Conservation (phyloP, 2,113 vertebrate genomes). For the Myodes glareolus region DNA sequence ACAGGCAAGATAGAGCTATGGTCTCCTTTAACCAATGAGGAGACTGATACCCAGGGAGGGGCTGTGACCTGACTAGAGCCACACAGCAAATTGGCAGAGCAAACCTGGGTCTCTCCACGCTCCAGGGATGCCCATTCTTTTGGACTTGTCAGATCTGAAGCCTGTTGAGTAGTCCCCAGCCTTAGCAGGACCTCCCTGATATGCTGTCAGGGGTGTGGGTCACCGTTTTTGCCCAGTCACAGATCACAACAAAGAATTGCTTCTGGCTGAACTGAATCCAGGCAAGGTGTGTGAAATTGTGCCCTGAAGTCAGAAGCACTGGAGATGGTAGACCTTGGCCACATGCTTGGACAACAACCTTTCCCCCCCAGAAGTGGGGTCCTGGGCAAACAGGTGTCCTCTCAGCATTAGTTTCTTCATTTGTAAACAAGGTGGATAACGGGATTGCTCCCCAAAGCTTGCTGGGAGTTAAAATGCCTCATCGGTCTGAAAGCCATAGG, state of each 20-base stretch:
- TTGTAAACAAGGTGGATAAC: not conserved
- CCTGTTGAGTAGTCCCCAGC: not conserved
- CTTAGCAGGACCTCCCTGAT: rapidly evolving
- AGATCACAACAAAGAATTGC: not conserved
- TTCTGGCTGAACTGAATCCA: not conserved
- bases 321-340: rapidly evolving
- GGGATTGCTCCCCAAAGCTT: not conserved
- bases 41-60: not conserved
- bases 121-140: not conserved
- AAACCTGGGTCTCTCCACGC: not conserved
- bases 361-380: not conserved
- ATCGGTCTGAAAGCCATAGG: not conserved
- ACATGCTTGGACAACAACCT: not conserved
- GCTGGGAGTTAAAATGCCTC: not conserved
- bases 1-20: not conserved
- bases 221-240: rapidly evolving
- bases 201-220: rapidly evolving
- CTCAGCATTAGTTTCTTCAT: not conserved
- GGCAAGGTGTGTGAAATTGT: not conserved
- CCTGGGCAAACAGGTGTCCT: not conserved
- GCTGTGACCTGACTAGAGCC: not conserved
- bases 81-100: not conserved
- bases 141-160: not conserved
- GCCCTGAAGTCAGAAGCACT: not conserved
- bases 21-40: not conserved